Evolutionary conservation across 2,797 vertebrate genomes (phyloP).

Genomic region (Anolis apletophallus): DNA sequence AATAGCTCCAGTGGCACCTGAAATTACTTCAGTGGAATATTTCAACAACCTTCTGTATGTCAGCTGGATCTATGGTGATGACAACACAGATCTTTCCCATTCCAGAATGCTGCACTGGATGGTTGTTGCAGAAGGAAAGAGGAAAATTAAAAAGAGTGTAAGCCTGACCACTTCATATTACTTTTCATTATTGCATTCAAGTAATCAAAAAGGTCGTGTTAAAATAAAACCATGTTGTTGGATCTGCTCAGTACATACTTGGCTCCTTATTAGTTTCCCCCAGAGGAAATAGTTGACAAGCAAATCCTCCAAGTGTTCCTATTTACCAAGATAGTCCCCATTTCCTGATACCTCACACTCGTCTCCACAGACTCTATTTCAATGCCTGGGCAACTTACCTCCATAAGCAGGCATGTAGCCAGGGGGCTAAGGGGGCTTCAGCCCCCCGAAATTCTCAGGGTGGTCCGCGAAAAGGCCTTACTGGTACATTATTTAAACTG

Average conservation of each 20-base stretch:
- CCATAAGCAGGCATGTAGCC: no score
- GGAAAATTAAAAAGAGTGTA: constrained; percentile 87
- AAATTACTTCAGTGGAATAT: constrained; percentile 90
- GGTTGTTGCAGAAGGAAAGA: constrained; percentile 90
- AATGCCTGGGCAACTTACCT: not conserved
- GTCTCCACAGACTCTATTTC: not conserved
- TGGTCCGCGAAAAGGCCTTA: no score
- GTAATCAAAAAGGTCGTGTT: not conserved
- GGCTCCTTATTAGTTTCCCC: not conserved
- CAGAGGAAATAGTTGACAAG: not conserved
- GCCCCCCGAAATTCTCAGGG: no score
- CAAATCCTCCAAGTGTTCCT: not conserved
- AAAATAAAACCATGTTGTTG: not conserved
- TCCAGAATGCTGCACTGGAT: constrained; percentile 96
- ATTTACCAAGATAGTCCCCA: not conserved
- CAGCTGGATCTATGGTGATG: constrained; percentile 91
- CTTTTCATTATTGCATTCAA: not conserved
- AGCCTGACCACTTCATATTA: constrained; percentile 38
- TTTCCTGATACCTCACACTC: not conserved
- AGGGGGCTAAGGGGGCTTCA: no score
- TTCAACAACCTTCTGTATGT: constrained; percentile 86
- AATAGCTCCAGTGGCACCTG: constrained; percentile 91
- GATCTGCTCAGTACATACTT: not conserved
- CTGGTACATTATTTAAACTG: no score
- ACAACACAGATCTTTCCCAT: constrained; percentile 90